A percentile compares a stretch with the other conserved stretches of the same genome.
Evolutionary conservation across 2,888 invertebrate species (phyloP).

Genomic region (Tenthredo notha): DNA sequence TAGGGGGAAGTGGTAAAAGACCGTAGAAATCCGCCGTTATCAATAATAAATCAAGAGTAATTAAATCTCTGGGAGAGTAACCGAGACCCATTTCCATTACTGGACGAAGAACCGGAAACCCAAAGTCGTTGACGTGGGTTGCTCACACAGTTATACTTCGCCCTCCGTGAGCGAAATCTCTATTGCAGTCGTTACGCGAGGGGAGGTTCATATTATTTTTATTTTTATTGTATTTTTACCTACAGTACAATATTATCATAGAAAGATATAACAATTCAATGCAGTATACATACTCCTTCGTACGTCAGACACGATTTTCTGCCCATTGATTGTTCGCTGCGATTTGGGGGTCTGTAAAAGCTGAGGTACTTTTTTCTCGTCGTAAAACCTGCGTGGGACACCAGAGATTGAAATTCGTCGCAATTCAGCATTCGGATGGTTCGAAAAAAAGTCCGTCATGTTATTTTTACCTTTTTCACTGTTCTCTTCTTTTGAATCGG

Average conservation of each 20-base stretch:
- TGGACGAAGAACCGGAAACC: conserved; percentile 13
- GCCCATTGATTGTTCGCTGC: background rate
- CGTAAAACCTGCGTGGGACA: background rate
- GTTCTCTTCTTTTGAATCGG: background rate
- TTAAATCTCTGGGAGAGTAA: conserved; percentile 26
- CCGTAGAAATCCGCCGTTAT: background rate
- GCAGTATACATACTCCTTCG: background rate
- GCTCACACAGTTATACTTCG: background rate
- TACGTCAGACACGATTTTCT: background rate
- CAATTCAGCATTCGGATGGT: background rate
- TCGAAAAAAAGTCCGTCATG: background rate
- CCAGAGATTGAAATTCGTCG: conserved; percentile 23
- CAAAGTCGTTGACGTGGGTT: background rate
- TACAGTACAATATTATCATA: background rate
- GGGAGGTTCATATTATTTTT: background rate
- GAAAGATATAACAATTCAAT: background rate
- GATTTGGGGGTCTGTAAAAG: background rate
- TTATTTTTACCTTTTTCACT: background rate
- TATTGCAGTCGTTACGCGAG: conserved; percentile 5
- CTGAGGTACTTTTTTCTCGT: background rate
- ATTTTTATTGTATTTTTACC: background rate
- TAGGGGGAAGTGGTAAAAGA: background rate
- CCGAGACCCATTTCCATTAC: conserved; percentile 20
- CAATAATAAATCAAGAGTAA: conserved; percentile 47
- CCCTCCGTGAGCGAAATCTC: background rate